Evolutionary conservation across 2,797 vertebrate genomes (phyloP), one percentile per base, ranked within the genome.

Genomic region (Chloroceryle inda): DNA sequence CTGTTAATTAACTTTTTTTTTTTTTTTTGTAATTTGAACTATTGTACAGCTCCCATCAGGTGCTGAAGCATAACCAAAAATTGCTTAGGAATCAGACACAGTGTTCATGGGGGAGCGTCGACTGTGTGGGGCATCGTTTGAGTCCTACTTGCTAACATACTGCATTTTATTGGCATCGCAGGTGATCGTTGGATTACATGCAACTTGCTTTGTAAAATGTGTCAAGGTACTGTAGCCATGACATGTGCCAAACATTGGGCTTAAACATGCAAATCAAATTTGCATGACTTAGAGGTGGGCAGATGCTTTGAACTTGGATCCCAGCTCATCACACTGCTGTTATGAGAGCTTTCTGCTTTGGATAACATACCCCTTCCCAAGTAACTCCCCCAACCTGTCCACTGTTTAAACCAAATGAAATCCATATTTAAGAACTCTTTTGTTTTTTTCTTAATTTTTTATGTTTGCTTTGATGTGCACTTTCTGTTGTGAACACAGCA

Each of bases 211-310:
- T 97, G 91, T 97, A 97, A 95, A 95, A 94, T 95, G 72, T 96
- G 1, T 91, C 93, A 95, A 95, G 95, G 86, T 96, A 97, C 86
- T 93, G 96, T 96, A 97, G 94, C 92, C 96, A 4, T 71, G 85
- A 96, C 53, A 61, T 68, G 58, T 96, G 94, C 93, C 92, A 90
- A 90, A 89, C 92, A 68, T 94, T 91, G 95, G 92, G 95, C 90
- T 96, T 96, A 76, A 85, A 92, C 92, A 96, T 94, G 96, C 96
- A 97, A 96, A 97, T 96, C 73, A 84, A 94, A 93, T 96, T 94
- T 95, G 94, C 95, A 96, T 94, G 94, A 94, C 77, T 79, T 90
- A 62, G 35, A 97, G 95, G 95, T 96, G 96, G 96, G 93, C 94
- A 95, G 90, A 92, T 93, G 94, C 89, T 95, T 94, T 89, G 78